These are phyloP conservation scores for Gasterosteus aculeatus DNA, from an alignment of 2,113 vertebrate genomes.

Conservation along the genomic window DNA sequence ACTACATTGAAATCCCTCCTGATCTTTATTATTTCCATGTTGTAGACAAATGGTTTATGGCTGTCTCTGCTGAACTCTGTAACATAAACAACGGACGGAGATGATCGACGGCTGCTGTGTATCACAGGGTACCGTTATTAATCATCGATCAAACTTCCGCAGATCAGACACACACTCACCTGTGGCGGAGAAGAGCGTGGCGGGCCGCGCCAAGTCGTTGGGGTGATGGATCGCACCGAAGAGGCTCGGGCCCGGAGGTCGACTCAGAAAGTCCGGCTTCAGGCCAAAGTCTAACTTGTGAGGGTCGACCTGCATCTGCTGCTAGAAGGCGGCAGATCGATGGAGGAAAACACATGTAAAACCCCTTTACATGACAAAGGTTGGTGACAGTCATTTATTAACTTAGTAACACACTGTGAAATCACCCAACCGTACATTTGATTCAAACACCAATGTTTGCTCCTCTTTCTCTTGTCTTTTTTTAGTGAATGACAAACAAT, in stretches of 20 bases:
- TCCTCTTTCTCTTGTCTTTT: background rate
- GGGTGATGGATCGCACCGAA: conserved; percentile 96
- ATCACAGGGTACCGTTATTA: background rate
- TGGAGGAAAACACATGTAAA: conserved; percentile 63
- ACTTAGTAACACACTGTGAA: no score
- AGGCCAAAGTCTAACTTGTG: conserved; percentile 98
- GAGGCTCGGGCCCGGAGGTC: conserved; percentile 93
- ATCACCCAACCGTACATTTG: background rate
- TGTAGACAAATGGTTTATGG: background rate
- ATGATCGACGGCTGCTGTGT: background rate
- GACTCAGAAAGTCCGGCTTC: conserved; percentile 95
- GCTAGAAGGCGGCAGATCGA: conserved; percentile 82
- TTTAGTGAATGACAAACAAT: background rate
- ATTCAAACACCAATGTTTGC: background rate
- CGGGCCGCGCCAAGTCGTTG: conserved; percentile 92
- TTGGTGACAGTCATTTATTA: background rate
- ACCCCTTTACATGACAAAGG: background rate
- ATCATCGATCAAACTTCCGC: conserved; percentile 3
- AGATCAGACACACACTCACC: conserved; percentile 79
- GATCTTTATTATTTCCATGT: no score
- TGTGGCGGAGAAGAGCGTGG: conserved; percentile 94
- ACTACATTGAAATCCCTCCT: background rate
- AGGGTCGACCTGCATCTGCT: conserved; percentile 98
- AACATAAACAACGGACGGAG: background rate
- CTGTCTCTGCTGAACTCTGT: background rate